phyloP scores from a whole-genome alignment of 2,113 vertebrate genomes.

The Oncorhynchus masou region DNA sequence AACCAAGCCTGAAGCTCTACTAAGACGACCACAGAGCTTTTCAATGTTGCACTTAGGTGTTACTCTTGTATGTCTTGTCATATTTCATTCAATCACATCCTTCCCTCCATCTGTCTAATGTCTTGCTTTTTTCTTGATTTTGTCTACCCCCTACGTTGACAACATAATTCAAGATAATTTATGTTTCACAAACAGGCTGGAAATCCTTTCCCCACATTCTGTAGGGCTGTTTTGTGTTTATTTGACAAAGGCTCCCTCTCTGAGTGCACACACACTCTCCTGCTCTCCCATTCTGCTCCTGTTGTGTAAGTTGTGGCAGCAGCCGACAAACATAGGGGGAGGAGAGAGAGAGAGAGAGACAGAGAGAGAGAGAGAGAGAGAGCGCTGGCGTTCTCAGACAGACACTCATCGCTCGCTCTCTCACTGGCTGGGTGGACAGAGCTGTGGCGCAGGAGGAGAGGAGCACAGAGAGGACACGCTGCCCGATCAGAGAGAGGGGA shows the following conservation, averaged over 20 bases:
- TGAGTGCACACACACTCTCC: constrained; percentile 11
- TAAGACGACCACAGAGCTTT: no score
- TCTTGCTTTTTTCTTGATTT: no score
- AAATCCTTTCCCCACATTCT: no score
- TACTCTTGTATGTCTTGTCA: no score
- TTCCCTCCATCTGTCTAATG: no score
- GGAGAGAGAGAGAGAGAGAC: not conserved
- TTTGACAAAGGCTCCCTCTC: not conserved
- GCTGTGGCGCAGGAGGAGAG: constrained; percentile 55
- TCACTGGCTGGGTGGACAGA: constrained; percentile 58
- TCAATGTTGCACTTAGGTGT: no score
- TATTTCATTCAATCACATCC: no score
- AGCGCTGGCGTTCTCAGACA: not conserved
- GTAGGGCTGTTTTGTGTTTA: not conserved
- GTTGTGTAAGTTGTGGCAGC: constrained; percentile 25
- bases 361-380: constrained; percentile 50
- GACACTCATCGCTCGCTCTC: constrained; percentile 52
- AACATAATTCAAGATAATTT: no score
- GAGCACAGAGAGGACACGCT: constrained; percentile 44
- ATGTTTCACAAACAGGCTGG: no score
- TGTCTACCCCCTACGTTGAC: no score
- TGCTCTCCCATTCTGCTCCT: not conserved
- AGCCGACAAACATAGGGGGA: constrained; percentile 46
- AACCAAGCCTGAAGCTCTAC: no score
- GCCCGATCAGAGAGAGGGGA: constrained; percentile 26